Conservation (phyloP, 2,797 vertebrate genomes). For the Pangasius mekongensis region DNA sequence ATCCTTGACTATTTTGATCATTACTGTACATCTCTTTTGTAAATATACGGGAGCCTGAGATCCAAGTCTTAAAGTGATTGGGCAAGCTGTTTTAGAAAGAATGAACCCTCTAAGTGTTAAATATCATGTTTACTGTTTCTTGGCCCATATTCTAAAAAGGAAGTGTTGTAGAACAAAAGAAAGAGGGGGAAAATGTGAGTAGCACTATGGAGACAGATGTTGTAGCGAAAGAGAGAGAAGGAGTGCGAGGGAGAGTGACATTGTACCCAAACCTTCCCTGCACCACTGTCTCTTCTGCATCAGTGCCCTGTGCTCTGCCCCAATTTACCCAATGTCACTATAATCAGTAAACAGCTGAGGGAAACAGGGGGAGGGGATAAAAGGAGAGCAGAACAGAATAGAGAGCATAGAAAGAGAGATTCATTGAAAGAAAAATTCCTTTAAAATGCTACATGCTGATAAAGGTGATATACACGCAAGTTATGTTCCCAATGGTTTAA, state of each 20-base stretch:
- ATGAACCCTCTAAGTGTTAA: background rate
- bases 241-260: constrained; percentile 39
- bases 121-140: background rate
- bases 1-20: background rate
- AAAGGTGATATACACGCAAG: background rate
- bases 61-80: background rate
- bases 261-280: constrained; percentile 36
- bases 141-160: background rate
- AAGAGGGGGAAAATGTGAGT: background rate
- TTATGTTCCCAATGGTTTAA: background rate
- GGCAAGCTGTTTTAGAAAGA: background rate
- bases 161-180: background rate
- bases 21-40: background rate
- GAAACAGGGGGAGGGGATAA: constrained; percentile 63
- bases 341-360: constrained; percentile 65
- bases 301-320: constrained; percentile 67
- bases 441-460: background rate
- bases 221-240: constrained; percentile 23
- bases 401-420: constrained; percentile 15
- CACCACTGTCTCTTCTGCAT: constrained; percentile 75
- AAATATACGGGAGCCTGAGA: background rate
- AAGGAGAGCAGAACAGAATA: constrained; percentile 28
- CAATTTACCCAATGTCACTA: constrained; percentile 81
- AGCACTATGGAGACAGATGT: constrained; percentile 43
- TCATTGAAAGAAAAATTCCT: constrained; percentile 3